Evolutionary conservation across 2,888 invertebrate genomes (phyloP).

Genomic region (Tipula unca): DNA sequence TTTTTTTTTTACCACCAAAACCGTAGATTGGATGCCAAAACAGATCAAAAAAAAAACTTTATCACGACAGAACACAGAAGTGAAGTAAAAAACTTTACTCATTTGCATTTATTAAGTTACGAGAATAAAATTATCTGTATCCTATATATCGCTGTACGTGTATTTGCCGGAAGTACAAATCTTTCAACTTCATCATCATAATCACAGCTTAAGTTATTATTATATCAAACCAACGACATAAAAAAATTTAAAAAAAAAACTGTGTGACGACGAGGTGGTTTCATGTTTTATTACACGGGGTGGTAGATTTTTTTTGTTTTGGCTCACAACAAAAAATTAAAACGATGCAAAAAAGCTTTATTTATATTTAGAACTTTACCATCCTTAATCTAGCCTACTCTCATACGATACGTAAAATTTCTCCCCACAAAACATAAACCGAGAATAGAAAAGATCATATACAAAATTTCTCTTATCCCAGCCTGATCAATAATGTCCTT

Average conservation of each 20-base stretch:
- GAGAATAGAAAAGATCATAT: background rate
- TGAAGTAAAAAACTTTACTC: background rate
- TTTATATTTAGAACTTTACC: background rate
- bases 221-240: background rate
- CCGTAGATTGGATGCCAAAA: background rate
- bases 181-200: background rate
- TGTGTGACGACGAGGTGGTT: background rate
- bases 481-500: background rate
- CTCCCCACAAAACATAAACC: background rate
- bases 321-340: background rate
- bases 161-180: conserved; percentile 14
- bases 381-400: background rate
- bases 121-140: background rate
- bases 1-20: background rate
- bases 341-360: background rate
- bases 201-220: conserved; percentile 1
- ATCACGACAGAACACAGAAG: background rate
- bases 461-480: background rate
- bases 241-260: background rate
- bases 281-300: background rate
- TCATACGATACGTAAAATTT: background rate
- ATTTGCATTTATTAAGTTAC: background rate
- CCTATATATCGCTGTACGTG: background rate
- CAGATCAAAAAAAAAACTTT: background rate
- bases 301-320: background rate